Evolutionary conservation across 1,140 invertebrate species (phyloP), one percentile per base, ranked within the genome.

Genomic region (Akabosia matsudoensis): DNA sequence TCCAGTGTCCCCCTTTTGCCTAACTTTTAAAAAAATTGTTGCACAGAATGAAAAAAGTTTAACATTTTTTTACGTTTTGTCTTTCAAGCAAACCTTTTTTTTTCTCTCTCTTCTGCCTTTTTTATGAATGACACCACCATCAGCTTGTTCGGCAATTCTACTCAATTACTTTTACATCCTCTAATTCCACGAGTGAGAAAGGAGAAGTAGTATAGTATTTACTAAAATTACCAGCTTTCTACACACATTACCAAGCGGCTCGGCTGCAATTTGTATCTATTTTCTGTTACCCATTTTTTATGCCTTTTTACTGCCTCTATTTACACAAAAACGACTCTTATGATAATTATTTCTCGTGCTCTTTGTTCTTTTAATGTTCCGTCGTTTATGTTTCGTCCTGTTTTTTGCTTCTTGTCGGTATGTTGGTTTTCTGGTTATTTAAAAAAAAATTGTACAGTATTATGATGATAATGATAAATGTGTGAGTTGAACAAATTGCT

Each of bases 91-190:
- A n/a, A 45, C 37, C 18, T 45, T 45, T 10, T 45, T 45, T 45
- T 45, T 10, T 45, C 37, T 18, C 37, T 45, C 37, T 45, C 37
- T 45, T 45, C 18, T 45, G 37, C 18, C 7, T 61, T 61, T 61
- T 61, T 61, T 61, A 61, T 61, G 54, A 61, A 61, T 61, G 54
- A 24, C 54, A 24, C 7, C 4, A 61, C 13, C 4, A 61, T 4
- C 13, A 61, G n/a, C n/a, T 61, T 61, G 13, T 61, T 61, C 54
- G 24, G 28, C 61, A 67, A 67, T 67, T 67, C 61, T 31, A n/a
- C 61, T 31, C 61, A 67, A 67, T 67, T 67, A 67, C 61, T 67
- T 67, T 67, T 67, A 67, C 61, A 67, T 67, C 28, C 61, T 67
- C 30, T 67, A 67, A 67, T 67, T 67, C 28, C 28, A 67, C n/a